Conservation (phyloP, 2,888 invertebrate genomes). For the Aspidiotus rigidus region DNA sequence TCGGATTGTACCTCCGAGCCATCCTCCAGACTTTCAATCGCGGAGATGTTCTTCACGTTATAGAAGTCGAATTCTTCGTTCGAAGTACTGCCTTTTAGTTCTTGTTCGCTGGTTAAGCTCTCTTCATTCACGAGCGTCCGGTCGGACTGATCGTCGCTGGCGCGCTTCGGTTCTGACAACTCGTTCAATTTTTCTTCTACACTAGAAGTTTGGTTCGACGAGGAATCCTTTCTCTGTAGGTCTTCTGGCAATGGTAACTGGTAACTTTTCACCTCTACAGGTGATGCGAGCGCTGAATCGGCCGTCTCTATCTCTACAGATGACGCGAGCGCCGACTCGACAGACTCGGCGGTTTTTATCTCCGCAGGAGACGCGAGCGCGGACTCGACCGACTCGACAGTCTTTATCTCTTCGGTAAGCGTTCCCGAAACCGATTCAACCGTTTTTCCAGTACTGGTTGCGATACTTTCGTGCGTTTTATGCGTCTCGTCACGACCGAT, state of each 20-base stretch:
- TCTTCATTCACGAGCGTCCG: background rate
- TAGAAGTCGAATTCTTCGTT: constrained; percentile 9
- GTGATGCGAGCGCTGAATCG: background rate
- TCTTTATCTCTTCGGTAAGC: background rate
- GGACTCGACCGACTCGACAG: no score
- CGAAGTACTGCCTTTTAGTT: background rate
- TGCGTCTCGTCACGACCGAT: background rate
- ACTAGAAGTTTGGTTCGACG: background rate
- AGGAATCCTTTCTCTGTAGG: background rate
- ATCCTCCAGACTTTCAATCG: constrained; percentile 15
- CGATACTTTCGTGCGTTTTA: no score
- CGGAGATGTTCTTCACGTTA: constrained; percentile 16
- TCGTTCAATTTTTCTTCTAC: background rate
- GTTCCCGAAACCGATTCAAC: background rate
- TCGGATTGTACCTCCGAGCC: background rate
- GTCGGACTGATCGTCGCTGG: background rate
- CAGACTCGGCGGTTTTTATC: background rate
- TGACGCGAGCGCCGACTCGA: background rate
- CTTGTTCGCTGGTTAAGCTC: background rate
- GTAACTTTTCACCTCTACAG: background rate
- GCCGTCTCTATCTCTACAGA: no score
- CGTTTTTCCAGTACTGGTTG: background rate
- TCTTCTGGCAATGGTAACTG: background rate
- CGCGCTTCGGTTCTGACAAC: no score
- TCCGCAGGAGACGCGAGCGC: no score